Percentiles rank a stretch among this genome's conserved stretches.
Evolutionary conservation across 1,140 invertebrate genomes (phyloP).

Genomic region (Sminthurinus signatus): DNA sequence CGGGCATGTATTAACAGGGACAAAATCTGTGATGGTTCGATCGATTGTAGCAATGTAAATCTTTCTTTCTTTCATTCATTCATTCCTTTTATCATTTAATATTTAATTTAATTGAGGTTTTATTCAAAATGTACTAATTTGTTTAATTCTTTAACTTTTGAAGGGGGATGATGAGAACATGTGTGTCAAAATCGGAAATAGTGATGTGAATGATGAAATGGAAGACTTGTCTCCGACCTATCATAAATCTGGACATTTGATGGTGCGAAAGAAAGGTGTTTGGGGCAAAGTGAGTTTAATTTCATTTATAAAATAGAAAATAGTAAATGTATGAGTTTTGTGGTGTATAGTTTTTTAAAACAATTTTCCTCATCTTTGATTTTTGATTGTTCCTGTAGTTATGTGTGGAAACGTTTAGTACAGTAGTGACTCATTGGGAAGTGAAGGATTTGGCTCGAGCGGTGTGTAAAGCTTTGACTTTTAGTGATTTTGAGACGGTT

Average conservation of each 20-base stretch:
- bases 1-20: conserved; percentile 52
- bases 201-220: conserved; percentile 44
- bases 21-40: conserved; percentile 48
- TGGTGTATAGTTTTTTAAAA: too few relatives aligned
- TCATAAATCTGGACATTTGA: conserved; percentile 26
- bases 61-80: not conserved
- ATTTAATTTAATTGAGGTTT: too few relatives aligned
- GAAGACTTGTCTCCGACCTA: conserved; percentile 37
- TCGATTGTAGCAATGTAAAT: too few relatives aligned
- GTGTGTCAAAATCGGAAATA: conserved; percentile 52
- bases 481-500: conserved; percentile 55
- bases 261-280: conserved; percentile 58
- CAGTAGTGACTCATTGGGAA: conserved; percentile 54
- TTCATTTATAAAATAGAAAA: too few relatives aligned
- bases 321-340: too few relatives aligned
- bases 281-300: too few relatives aligned
- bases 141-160: too few relatives aligned
- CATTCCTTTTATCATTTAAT: not conserved
- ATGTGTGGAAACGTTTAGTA: conserved; percentile 61
- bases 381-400: too few relatives aligned
- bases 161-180: conserved; percentile 73
- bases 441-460: conserved; percentile 65
- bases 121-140: conserved; percentile 69
- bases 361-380: too few relatives aligned
- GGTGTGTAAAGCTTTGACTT: conserved; percentile 69